Conservation (phyloP, 2,797 vertebrate genomes). For the Gymnoscopelus braueri region DNA sequence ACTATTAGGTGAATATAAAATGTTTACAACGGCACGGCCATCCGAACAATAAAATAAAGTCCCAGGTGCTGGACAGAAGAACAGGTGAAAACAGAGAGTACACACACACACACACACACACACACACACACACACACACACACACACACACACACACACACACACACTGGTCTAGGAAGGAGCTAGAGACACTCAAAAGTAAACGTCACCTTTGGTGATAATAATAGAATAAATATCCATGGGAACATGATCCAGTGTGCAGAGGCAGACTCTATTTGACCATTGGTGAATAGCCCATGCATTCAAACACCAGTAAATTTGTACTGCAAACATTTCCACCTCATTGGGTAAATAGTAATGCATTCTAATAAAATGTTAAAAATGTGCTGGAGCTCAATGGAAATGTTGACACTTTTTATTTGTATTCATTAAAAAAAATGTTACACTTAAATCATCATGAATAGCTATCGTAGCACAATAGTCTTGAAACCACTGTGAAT, state of each 20-base stretch:
- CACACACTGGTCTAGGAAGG: too few species aligned
- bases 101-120: too few species aligned
- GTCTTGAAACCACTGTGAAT: constrained; percentile 27
- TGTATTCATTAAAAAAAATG: constrained; percentile 11
- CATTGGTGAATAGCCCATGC: not conserved
- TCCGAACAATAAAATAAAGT: not conserved
- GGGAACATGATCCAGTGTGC: too few species aligned
- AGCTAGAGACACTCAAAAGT: too few species aligned
- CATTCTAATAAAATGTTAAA: constrained; percentile 1
- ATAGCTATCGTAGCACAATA: constrained; percentile 12
- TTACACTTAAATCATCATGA: constrained; percentile 14
- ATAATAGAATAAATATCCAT: too few species aligned
- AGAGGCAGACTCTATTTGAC: not conserved
- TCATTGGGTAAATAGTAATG: too few species aligned
- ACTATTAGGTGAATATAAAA: constrained; percentile 25
- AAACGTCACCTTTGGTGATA: too few species aligned
- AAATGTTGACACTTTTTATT: not conserved
- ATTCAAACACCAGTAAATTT: not conserved
- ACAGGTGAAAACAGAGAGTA: too few species aligned
- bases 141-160: too few species aligned
- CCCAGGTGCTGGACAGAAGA: not conserved
- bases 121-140: too few species aligned
- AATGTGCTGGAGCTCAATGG: constrained; percentile 4
- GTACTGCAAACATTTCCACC: too few species aligned
- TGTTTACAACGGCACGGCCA: constrained; percentile 26